Evolutionary conservation across 1,140 invertebrate species (phyloP).

Genomic region (Trichoplusia ni): DNA sequence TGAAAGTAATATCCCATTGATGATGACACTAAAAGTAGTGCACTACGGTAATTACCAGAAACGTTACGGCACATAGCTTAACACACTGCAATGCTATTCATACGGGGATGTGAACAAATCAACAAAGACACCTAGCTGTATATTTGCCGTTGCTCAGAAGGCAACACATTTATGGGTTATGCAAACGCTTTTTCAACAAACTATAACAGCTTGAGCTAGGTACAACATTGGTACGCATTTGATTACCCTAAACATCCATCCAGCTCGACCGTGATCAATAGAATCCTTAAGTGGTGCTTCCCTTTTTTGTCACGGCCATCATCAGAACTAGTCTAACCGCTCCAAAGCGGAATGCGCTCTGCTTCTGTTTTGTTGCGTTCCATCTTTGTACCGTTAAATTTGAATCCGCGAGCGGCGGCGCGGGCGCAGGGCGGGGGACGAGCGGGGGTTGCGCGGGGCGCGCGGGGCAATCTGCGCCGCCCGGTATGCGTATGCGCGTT

Average conservation of each 20-base stretch:
- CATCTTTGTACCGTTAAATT: conserved; percentile 73
- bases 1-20: no score
- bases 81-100: no score
- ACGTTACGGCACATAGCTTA: no score
- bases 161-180: neutral
- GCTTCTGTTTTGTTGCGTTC: conserved; percentile 73
- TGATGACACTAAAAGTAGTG: no score
- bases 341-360: conserved; percentile 56
- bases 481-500: conserved; percentile 68
- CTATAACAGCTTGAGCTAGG: neutral
- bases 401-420: conserved; percentile 50
- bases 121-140: no score
- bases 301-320: conserved; percentile 50
- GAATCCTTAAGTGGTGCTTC: conserved; percentile 18
- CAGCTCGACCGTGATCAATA: neutral
- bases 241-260: neutral
- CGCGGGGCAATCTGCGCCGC: conserved; percentile 40
- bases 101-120: no score
- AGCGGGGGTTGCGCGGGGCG: conserved; percentile 26
- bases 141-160: no score
- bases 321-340: conserved; percentile 36
- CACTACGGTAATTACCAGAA: no score
- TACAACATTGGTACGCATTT: neutral
- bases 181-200: neutral
- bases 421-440: conserved; percentile 35